Evolutionary conservation across 64 coral and sea anemone genomes (phyloP).

Genomic region (Pocillopora damicornis): DNA sequence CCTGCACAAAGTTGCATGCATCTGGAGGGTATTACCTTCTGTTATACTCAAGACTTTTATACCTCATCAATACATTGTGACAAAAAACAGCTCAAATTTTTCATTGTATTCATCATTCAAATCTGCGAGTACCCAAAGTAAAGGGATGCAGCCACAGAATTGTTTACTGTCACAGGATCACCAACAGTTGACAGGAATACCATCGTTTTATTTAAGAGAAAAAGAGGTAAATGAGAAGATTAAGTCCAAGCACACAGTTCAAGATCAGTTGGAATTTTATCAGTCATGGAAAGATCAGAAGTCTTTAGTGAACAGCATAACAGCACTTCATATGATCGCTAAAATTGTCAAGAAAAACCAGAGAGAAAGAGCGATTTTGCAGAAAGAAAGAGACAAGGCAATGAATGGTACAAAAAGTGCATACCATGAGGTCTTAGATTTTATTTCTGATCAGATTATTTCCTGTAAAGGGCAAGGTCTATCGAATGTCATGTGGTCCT

Average conservation of each 20-base stretch:
- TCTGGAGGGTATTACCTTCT: background rate
- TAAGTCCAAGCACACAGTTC: background rate
- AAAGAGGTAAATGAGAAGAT: conserved; percentile 7
- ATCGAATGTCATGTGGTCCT: conserved; percentile 18
- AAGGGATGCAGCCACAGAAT: background rate
- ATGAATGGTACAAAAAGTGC: background rate
- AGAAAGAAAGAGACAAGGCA: background rate
- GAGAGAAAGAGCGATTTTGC: background rate
- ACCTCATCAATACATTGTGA: background rate
- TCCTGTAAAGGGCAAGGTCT: conserved; percentile 25
- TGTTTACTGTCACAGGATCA: background rate
- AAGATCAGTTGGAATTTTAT: conserved; percentile 15
- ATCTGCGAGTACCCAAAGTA: background rate
- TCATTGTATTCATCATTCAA: background rate
- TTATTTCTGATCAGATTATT: conserved; percentile 12
- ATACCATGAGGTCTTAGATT: background rate
- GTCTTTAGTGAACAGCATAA: conserved; percentile 9
- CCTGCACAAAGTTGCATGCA: background rate
- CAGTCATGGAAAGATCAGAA: background rate
- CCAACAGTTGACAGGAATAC: background rate
- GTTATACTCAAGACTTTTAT: background rate
- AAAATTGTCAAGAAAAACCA: conserved; percentile 24
- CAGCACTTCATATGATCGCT: conserved; percentile 14
- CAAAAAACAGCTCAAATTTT: background rate
- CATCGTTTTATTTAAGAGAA: background rate